These are phyloP conservation scores for Daboia siamensis DNA, from an alignment of 2,113 vertebrate genomes.

Conservation along the genomic window DNA sequence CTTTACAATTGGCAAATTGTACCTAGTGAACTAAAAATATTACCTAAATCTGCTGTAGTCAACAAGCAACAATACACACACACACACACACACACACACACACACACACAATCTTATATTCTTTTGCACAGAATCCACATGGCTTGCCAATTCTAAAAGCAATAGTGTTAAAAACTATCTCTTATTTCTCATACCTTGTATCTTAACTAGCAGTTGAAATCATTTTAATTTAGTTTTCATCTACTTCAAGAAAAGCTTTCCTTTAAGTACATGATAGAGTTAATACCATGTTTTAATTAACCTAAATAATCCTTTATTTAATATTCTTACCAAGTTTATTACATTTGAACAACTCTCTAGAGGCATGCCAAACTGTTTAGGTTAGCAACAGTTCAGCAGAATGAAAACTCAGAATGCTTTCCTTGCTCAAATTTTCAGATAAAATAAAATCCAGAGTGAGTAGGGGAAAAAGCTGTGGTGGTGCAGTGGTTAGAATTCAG, in stretches of 20 bases:
- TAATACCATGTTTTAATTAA: neutral
- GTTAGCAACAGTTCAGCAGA: neutral
- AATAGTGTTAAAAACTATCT: neutral
- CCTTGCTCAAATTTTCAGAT: neutral
- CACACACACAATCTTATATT: neutral
- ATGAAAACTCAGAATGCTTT: neutral
- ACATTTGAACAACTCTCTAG: neutral
- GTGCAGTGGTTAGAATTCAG: neutral
- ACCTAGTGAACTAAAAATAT: neutral
- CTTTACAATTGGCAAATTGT: neutral
- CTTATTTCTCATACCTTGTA: neutral
- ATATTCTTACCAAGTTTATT: neutral
- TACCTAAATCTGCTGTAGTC: neutral
- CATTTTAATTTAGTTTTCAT: neutral
- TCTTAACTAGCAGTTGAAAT: neutral
- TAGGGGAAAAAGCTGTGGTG: neutral
- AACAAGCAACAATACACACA: neutral
- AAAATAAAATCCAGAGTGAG: neutral
- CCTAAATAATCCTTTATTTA: neutral
- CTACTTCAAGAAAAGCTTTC: neutral
- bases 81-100: neutral
- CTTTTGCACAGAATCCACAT: neutral
- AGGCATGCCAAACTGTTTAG: neutral
- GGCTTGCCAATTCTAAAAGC: neutral
- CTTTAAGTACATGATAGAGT: neutral